A percentile compares a stretch with the other conserved stretches of the same genome.
Evolutionary conservation across 2,113 vertebrate species (phyloP).

Genomic region (Leptocoma aspasia): DNA sequence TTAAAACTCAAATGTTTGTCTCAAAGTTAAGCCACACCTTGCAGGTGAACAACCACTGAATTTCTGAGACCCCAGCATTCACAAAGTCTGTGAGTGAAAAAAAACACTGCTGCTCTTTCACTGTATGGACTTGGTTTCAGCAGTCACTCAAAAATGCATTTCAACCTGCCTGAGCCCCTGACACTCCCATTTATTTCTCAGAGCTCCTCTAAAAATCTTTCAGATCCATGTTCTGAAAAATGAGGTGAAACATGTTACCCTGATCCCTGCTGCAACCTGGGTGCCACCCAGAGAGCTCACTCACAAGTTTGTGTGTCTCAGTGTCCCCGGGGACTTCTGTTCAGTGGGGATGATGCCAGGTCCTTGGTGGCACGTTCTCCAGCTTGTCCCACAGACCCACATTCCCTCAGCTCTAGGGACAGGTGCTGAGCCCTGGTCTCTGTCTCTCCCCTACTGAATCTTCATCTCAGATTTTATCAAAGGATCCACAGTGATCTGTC

Average conservation of each 20-base stretch:
- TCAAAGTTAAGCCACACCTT: not conserved
- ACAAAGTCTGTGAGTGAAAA: not conserved
- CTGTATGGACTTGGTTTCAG: not conserved
- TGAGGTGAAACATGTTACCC: not conserved
- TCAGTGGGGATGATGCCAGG: not conserved
- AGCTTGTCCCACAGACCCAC: not conserved
- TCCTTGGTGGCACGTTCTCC: not conserved
- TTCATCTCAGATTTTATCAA: not conserved
- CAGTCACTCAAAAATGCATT: not conserved
- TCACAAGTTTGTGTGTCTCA: not conserved
- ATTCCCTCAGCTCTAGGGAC: not conserved
- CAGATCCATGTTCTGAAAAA: not conserved
- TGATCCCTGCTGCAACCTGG: not conserved
- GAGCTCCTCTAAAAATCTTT: not conserved
- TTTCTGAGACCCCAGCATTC: not conserved
- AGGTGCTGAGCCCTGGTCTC: not conserved
- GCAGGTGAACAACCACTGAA: not conserved
- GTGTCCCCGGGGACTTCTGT: not conserved
- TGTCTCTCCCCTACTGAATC: not conserved
- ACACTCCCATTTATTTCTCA: not conserved
- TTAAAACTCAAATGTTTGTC: not conserved
- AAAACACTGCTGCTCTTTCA: not conserved
- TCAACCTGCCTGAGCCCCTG: not conserved
- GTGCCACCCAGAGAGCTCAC: not conserved
- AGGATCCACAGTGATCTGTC: not conserved